These are phyloP conservation scores for Setophaga kirtlandii DNA, from an alignment of 2,113 vertebrate species.

Conservation along the genomic window DNA sequence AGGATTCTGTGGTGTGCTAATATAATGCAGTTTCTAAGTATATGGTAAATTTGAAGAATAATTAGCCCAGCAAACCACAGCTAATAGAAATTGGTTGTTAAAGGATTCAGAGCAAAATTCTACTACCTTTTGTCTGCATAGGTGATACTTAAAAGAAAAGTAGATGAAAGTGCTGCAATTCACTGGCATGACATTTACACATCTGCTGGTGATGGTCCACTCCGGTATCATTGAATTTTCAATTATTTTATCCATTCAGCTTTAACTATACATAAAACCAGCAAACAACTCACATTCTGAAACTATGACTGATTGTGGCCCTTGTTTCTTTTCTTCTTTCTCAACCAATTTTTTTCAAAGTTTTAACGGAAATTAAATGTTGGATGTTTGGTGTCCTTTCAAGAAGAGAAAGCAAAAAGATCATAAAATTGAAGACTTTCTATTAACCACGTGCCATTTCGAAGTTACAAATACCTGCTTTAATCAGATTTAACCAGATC, in stretches of 20 bases:
- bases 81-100: neutral
- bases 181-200: neutral
- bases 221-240: neutral
- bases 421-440: neutral
- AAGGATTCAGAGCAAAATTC: neutral
- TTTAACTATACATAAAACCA: neutral
- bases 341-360: neutral
- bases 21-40: neutral
- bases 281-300: neutral
- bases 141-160: neutral
- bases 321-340: neutral
- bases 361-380: neutral
- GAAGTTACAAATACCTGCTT: neutral
- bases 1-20: neutral
- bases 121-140: neutral
- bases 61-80: neutral
- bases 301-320: neutral
- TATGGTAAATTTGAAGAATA: neutral
- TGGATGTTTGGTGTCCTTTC: neutral
- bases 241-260: neutral
- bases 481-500: neutral
- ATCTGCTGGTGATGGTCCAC: neutral
- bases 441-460: neutral
- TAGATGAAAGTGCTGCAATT: neutral
- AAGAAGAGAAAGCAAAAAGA: neutral